These are phyloP conservation scores for Vanessa atalanta DNA, from an alignment of 1,140 invertebrate species.

Conservation along the genomic window DNA sequence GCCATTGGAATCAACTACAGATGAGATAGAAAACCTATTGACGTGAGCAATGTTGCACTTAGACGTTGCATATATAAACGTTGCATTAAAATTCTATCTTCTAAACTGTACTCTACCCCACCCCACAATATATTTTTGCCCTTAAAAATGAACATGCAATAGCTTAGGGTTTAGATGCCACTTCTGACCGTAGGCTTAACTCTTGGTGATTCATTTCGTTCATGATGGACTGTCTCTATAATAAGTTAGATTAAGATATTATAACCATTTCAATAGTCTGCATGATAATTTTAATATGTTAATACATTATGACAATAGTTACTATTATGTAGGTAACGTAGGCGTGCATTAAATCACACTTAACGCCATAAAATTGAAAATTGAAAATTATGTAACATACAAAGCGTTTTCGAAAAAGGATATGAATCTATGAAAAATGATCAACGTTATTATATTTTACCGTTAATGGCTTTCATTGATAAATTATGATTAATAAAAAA, in stretches of 20 bases:
- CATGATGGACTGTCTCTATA: slow-evolving; percentile 21
- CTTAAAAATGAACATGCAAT: background rate
- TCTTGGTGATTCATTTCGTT: slow-evolving; percentile 1
- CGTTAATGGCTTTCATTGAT: too few relatives aligned
- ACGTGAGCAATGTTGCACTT: too few relatives aligned
- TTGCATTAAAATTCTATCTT: too few relatives aligned
- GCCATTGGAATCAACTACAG: too few relatives aligned
- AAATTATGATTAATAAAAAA: too few relatives aligned
- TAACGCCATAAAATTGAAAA: slow-evolving; percentile 8
- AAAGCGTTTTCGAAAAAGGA: too few relatives aligned
- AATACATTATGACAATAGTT: slow-evolving; percentile 12
- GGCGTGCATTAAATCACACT: slow-evolving; percentile 18
- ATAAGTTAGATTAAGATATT: slow-evolving; percentile 30
- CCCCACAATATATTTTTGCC: too few relatives aligned
- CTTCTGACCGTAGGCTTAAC: background rate
- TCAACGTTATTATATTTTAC: too few relatives aligned
- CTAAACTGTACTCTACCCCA: too few relatives aligned
- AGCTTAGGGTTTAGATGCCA: background rate
- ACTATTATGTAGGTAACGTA: slow-evolving; percentile 1
- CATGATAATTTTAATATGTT: slow-evolving; percentile 10
- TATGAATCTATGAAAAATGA: too few relatives aligned
- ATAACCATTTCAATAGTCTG: slow-evolving; percentile 14
- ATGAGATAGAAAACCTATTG: too few relatives aligned
- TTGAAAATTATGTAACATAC: slow-evolving; percentile 1
- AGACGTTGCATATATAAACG: too few relatives aligned